phyloP scores from a whole-genome alignment of 2,888 invertebrate genomes.

The Theodoxus fluviatilis region DNA sequence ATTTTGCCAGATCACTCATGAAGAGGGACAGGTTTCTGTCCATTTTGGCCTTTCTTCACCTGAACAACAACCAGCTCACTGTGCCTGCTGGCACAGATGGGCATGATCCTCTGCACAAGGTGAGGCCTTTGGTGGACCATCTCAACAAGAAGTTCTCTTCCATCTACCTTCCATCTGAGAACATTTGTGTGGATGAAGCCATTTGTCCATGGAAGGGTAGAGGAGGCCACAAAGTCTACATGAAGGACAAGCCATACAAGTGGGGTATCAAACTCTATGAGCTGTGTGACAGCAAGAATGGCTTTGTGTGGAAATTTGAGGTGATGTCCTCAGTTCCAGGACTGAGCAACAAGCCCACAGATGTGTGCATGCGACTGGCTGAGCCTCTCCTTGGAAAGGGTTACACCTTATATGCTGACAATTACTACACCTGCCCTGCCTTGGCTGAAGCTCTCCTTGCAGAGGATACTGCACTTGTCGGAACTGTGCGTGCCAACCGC shows the following conservation, averaged over 20 bases:
- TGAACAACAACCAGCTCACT: no score
- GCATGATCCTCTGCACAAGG: slow-evolving; percentile 15
- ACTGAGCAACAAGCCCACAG: slow-evolving; percentile 22
- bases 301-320: slow-evolving; percentile 15
- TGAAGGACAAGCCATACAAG: slow-evolving; percentile 22
- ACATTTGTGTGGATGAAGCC: slow-evolving; percentile 18
- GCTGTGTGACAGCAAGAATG: slow-evolving; percentile 11
- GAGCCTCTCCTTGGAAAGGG: slow-evolving; percentile 11
- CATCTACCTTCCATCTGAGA: not conserved
- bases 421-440: slow-evolving; percentile 26
- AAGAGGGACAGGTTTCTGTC: no score
- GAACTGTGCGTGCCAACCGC: slow-evolving; percentile 22
- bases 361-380: slow-evolving; percentile 7
- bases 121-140: not conserved
- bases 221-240: not conserved
- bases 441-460: slow-evolving; percentile 8
- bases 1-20: not conserved
- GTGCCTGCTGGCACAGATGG: not conserved
- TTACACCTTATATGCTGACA: slow-evolving; percentile 27
- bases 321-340: not conserved
- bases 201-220: slow-evolving; percentile 20
- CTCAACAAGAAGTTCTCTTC: not conserved
- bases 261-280: slow-evolving; percentile 18
- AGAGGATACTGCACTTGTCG: slow-evolving; percentile 17
- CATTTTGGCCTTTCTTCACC: no score